phyloP scores from a whole-genome alignment of 2,113 vertebrate genomes.

The Halcyon malimbica region DNA sequence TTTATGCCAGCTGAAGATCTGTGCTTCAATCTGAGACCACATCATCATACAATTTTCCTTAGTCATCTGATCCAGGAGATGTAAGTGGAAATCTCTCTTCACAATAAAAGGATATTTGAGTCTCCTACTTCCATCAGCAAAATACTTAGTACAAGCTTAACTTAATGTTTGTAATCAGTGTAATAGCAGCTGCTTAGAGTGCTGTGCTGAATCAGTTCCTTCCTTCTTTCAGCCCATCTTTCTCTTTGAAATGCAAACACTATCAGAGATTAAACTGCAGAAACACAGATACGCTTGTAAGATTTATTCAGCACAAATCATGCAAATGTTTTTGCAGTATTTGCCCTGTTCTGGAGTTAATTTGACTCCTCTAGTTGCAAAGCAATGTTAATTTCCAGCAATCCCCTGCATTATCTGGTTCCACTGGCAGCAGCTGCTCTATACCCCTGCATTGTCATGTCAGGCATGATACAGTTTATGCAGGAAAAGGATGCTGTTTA shows the following conservation, averaged over 20 bases:
- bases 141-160: background rate
- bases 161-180: background rate
- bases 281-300: conserved; percentile 7
- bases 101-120: background rate
- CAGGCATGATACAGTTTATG: background rate
- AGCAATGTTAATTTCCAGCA: background rate
- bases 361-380: background rate
- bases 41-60: background rate
- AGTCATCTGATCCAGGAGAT: conserved; percentile 31
- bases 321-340: background rate
- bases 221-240: conserved; percentile 30
- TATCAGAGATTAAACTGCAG: conserved; percentile 22
- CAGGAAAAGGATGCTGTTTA: background rate
- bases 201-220: conserved; percentile 59
- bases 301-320: background rate
- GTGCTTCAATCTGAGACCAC: background rate
- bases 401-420: background rate
- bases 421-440: background rate
- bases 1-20: background rate
- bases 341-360: background rate
- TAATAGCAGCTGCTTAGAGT: conserved; percentile 6
- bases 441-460: background rate
- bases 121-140: conserved; percentile 24
- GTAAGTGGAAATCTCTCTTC: conserved; percentile 10
- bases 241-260: conserved; percentile 47